Conservation (phyloP, 2,888 invertebrate species). For the Glaucopsyche alexis region DNA sequence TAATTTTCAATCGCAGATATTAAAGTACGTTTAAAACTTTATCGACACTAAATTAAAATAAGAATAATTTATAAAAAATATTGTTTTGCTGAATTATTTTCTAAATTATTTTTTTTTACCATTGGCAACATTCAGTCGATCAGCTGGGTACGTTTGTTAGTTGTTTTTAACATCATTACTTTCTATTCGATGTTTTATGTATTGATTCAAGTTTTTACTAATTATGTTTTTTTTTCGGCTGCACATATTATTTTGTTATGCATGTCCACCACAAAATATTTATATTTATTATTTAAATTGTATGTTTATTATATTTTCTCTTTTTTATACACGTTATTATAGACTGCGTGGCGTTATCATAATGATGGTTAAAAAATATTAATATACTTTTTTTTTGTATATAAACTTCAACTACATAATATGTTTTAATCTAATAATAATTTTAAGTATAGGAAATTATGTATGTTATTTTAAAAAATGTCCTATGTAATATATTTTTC, state of each 20-base stretch:
- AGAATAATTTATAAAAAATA: neutral
- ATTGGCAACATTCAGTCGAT: constrained; percentile 8
- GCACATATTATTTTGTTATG: constrained; percentile 2
- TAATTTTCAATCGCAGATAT: neutral
- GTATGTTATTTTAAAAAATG: too few relatives aligned
- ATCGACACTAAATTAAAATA: neutral
- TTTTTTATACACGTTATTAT: neutral
- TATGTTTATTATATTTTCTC: neutral
- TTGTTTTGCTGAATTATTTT: too few relatives aligned
- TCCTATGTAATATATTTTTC: too few relatives aligned
- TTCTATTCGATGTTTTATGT: neutral
- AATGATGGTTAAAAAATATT: neutral
- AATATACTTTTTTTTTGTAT: too few relatives aligned
- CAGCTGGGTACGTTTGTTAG: constrained; percentile 3
- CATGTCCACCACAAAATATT: neutral
- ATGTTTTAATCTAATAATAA: too few relatives aligned
- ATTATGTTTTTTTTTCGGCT: neutral
- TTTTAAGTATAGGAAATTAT: too few relatives aligned
- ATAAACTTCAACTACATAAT: too few relatives aligned
- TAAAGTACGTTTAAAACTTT: too few relatives aligned
- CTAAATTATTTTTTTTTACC: neutral
- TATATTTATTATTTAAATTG: neutral
- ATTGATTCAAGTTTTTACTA: neutral
- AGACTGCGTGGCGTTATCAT: too few relatives aligned
- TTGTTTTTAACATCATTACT: neutral